Base-by-base conservation (phyloP, 2,888 invertebrate species). In the Creontiades dilutus region DNA sequence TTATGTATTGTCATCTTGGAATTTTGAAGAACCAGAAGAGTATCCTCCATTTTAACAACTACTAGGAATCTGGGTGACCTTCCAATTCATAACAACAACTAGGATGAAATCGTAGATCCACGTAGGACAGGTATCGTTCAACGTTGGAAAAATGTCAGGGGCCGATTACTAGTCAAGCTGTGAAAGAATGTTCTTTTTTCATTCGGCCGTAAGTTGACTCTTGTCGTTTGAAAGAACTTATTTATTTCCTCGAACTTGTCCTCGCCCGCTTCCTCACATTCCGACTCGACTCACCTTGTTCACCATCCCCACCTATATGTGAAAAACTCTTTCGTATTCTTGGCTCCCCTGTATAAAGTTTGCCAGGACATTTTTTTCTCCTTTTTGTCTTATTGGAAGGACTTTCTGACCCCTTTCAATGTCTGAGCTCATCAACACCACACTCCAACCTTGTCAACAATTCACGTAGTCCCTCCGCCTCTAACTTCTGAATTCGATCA, bases 151-250 rank as follows among this genome's bases (percentile, higher is more conserved):
- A 37, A 7, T 37, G 37, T 37, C 2, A 37, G 7, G 7, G 7
- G 7, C 37, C 37, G 2, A 37, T 37, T 37, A 37, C 37, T 37
- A 37, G 37, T 37, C 37, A 37, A 16, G 11, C 52, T 68, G 68
- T 68, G 12, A 23, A 23, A 52, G 80, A 52, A 82, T 82, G 9
- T 11, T 52, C 23, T 19, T 80, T 46, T 82, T 48, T 52, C 48
- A 48, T 82, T 82, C 19, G 52, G 48, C 48, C 52, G 19, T 52
- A 48, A 82, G 23, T n/a, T 16, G 46, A 68, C 23, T 19, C 68
- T 11, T 23, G 68, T 23, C 68, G 80, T 80, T 80, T 82, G 82
- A n/a, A 82, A 52, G 52, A 82, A 52, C n/a, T 82, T 82, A 23
- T 68, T n/a, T 23, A n/a, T 27, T 23, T 68, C 23, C 68, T 19